A percentile compares a stretch with the other conserved stretches of the same genome.
Evolutionary conservation across 2,113 vertebrate species (phyloP).

Genomic region (Balaeniceps rex): DNA sequence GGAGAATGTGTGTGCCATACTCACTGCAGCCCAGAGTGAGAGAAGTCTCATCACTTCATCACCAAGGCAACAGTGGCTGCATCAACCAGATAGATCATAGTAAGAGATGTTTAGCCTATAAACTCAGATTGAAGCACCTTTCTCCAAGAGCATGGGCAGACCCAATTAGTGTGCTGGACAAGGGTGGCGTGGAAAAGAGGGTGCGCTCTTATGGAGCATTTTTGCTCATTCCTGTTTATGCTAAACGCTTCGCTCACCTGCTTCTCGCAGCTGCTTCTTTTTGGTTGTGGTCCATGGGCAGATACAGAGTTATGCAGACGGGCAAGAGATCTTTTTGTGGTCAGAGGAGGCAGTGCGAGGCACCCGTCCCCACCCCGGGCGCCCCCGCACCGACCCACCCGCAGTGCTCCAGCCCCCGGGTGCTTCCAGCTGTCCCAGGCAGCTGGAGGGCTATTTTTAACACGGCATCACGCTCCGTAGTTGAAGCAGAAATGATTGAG

Average conservation of each 20-base stretch:
- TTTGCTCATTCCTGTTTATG: not conserved
- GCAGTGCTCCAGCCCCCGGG: not conserved
- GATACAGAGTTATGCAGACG: not conserved
- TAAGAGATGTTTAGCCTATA: not conserved
- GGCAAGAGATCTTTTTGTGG: not conserved
- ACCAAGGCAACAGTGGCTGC: conserved; percentile 49
- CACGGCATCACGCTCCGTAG: not conserved
- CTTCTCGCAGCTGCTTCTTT: not conserved
- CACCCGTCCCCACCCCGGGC: not conserved
- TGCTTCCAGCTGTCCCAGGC: conserved; percentile 1
- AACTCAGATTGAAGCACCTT: not conserved
- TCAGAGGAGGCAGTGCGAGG: not conserved
- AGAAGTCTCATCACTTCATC: not conserved
- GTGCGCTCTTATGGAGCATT: not conserved
- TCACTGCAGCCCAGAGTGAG: not conserved
- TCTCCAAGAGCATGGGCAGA: not conserved
- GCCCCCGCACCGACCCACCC: not conserved
- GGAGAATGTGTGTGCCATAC: not conserved
- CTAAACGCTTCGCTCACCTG: not conserved
- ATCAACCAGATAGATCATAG: not conserved
- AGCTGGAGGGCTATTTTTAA: conserved; percentile 32
- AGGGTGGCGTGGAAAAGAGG: not conserved
- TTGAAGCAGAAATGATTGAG: not conserved
- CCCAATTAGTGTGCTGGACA: not conserved
- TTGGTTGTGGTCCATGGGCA: not conserved